A percentile compares a stretch with the other conserved stretches of the same genome.
Evolutionary conservation across 1,140 invertebrate species (phyloP).

Genomic region (Penaeus indicus): DNA sequence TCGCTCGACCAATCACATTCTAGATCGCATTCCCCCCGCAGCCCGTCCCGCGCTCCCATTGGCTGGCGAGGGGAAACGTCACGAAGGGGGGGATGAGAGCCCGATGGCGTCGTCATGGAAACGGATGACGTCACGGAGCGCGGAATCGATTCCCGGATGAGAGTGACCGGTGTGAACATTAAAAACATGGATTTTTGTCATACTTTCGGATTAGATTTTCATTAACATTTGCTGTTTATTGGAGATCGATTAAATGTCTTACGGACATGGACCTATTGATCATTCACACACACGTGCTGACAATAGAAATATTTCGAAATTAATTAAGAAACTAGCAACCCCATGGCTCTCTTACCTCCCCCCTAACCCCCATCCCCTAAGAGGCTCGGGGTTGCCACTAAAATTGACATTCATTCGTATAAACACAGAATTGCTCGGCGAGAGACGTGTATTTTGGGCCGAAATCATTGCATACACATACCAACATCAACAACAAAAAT

Average conservation of each 20-base stretch:
- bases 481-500: neutral
- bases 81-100: conserved; percentile 12
- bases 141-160: conserved; percentile 57
- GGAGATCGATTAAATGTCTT: too few relatives aligned
- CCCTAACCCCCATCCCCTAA: too few relatives aligned
- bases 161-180: conserved; percentile 10
- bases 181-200: neutral
- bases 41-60: conserved; percentile 22
- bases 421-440: neutral
- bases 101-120: conserved; percentile 52
- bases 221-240: too few relatives aligned
- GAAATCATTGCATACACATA: neutral
- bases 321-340: too few relatives aligned
- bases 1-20: conserved; percentile 53
- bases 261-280: too few relatives aligned
- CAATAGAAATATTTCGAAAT: too few relatives aligned
- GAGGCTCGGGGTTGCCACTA: too few relatives aligned
- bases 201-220: neutral
- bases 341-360: too few relatives aligned
- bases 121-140: conserved; percentile 53
- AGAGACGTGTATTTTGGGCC: neutral
- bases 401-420: neutral
- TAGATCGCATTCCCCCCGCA: conserved; percentile 38
- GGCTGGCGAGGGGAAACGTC: conserved; percentile 44
- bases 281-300: too few relatives aligned